A percentile compares a stretch with the other conserved stretches of the same genome.
Conservation (phyloP, 2,113 vertebrate species). For the Neodon shergylaensis region DNA sequence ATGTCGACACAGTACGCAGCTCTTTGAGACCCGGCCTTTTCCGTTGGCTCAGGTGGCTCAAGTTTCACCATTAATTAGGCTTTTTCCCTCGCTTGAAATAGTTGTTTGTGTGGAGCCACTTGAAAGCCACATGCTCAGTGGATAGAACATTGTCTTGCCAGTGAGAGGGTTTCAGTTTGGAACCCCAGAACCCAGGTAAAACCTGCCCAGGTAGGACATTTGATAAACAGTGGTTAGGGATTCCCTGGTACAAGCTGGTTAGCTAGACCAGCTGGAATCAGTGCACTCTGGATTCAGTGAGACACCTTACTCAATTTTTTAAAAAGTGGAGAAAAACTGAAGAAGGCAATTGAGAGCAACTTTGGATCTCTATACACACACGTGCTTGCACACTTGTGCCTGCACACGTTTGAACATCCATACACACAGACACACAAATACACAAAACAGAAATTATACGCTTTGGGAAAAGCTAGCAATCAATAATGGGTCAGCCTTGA, state of each 20-base stretch:
- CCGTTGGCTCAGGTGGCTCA: neutral
- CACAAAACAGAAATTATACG: neutral
- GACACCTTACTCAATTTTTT: neutral
- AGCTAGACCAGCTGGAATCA: neutral
- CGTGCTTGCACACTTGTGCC: neutral
- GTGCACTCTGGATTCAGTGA: neutral
- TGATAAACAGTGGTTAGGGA: neutral
- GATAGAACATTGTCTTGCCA: neutral
- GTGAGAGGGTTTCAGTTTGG: neutral
- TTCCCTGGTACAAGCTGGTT: neutral
- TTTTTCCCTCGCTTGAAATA: conserved; percentile 9
- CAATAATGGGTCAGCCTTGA: neutral
- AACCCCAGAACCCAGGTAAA: neutral
- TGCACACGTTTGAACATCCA: neutral
- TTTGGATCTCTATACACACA: neutral
- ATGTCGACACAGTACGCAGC: conserved; percentile 56
- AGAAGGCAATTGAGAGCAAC: neutral
- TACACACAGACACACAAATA: neutral
- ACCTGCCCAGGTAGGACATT: neutral
- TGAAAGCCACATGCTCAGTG: neutral
- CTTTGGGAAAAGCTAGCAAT: neutral
- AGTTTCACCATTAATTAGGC: neutral
- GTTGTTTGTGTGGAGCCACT: neutral
- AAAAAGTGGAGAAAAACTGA: too few relatives aligned
- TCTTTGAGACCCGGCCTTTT: neutral